A percentile compares a stretch with the other conserved stretches of the same genome.
Conservation (phyloP, 1,140 invertebrate species). For the Drosophila watanabei region DNA sequence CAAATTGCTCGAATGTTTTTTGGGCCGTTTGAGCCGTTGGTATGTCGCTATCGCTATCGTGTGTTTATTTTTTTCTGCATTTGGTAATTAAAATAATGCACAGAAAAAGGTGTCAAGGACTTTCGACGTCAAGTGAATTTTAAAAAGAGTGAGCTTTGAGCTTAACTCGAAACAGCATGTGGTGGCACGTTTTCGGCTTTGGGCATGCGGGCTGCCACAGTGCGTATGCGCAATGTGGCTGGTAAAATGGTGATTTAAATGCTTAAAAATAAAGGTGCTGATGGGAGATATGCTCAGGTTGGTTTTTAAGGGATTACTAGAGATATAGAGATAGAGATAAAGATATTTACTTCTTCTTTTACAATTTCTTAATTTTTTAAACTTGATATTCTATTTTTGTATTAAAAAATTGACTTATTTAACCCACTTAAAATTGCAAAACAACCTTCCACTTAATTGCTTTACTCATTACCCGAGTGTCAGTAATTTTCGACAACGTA, state of each 20-base stretch:
- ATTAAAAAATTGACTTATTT: neutral
- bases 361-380: neutral
- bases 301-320: neutral
- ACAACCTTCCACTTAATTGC: constrained; percentile 1
- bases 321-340: no score
- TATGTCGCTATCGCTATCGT: constrained; percentile 43
- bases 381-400: neutral
- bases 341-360: no score
- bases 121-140: constrained; percentile 69
- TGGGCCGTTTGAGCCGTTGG: constrained; percentile 16
- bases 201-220: constrained; percentile 25
- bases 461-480: constrained; percentile 1
- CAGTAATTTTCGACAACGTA: constrained; percentile 7
- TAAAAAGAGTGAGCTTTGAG: constrained; percentile 52
- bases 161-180: constrained; percentile 14
- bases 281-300: neutral
- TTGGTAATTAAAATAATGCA: constrained; percentile 76
- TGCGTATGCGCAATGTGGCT: constrained; percentile 27
- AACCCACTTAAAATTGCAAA: neutral
- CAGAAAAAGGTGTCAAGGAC: constrained; percentile 76
- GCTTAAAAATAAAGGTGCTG: neutral
- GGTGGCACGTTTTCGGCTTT: constrained; percentile 24
- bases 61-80: constrained; percentile 28
- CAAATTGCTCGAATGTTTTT: constrained; percentile 56
- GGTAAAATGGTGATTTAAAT: constrained; percentile 6